Evolutionary conservation across 2,888 invertebrate genomes (phyloP).

Genomic region (Pecten maximus): DNA sequence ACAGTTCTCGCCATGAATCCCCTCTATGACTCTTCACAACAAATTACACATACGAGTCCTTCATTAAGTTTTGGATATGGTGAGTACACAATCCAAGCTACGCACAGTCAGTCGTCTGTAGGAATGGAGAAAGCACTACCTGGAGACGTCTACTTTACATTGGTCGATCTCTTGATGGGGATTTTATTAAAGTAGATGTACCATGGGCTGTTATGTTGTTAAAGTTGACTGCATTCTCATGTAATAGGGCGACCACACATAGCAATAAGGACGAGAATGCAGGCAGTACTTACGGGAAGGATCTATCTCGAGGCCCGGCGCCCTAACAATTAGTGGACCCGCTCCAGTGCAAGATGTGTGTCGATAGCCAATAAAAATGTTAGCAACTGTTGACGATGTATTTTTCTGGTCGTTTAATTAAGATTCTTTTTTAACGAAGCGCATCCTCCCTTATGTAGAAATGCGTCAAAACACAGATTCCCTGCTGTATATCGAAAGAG

Average conservation of each 20-base stretch:
- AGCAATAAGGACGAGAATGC: neutral
- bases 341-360: constrained; percentile 44
- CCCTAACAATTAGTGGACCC: constrained; percentile 51
- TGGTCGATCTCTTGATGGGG: constrained; percentile 39
- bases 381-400: constrained; percentile 53
- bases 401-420: constrained; percentile 35
- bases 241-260: constrained; percentile 18
- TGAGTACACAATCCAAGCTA: neutral
- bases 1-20: constrained; percentile 13
- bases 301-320: constrained; percentile 44
- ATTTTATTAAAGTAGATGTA: constrained; percentile 49
- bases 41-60: constrained; percentile 25
- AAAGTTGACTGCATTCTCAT: constrained; percentile 35
- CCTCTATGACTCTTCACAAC: neutral
- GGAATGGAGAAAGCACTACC: neutral
- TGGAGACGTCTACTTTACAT: neutral
- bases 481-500: neutral
- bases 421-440: constrained; percentile 9
- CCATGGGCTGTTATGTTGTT: constrained; percentile 38
- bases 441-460: constrained; percentile 26
- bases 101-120: constrained; percentile 10
- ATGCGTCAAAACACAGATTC: neutral
- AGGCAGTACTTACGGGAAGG: constrained; percentile 18
- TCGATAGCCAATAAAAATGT: constrained; percentile 54
- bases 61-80: neutral